Evolutionary conservation across 2,888 invertebrate species (phyloP), one percentile per base, ranked within the genome.

Genomic region (Lithophane leautieri): DNA sequence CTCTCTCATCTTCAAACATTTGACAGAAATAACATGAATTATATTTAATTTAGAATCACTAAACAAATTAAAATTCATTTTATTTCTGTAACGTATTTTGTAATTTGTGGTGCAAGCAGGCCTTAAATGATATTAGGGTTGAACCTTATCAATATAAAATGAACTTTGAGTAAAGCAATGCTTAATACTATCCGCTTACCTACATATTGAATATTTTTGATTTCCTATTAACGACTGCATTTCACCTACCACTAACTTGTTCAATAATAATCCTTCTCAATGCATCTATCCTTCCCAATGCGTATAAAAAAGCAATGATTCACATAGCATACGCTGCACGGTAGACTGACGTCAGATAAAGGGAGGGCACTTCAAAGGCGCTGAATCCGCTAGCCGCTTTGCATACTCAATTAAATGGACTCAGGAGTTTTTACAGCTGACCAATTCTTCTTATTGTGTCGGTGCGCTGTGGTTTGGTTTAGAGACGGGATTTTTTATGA

Each of bases 361-460:
- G 56, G 72, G 66, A 60, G 58, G 42, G 68, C 65, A 73, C 69
- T 82, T 82, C 78, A 85, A 83, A 85, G 73, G 82, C 73, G 71
- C 61, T 62, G 82, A 73, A 76, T 76, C 73, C 68, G 54, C 62
- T 54, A 52, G 56, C 81, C 85, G 86, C 80, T 89, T 88, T 89
- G 88, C 87, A 89, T 89, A 87, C 87, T 85, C 89, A 88, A 89
- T 89, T 88, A 85, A 74, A 86, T 83, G 84, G 83, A 82, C 86
- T 79, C 68, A 47, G 58, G 70, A 78, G 72, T 82, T 84, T 81
- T 79, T 79, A 78, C 79, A 85, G 79, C 79, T 79, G 82, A 73
- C 85, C 82, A 82, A 58, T 70, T 82, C 63, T 82, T 78, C 70
- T 78, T 81, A 73, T 85, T 82, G 82, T 85, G 52, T 40, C 54